Evolutionary conservation across 2,888 invertebrate genomes (phyloP), one percentile per base, ranked within the genome.

Genomic region (Drosophila leonis): DNA sequence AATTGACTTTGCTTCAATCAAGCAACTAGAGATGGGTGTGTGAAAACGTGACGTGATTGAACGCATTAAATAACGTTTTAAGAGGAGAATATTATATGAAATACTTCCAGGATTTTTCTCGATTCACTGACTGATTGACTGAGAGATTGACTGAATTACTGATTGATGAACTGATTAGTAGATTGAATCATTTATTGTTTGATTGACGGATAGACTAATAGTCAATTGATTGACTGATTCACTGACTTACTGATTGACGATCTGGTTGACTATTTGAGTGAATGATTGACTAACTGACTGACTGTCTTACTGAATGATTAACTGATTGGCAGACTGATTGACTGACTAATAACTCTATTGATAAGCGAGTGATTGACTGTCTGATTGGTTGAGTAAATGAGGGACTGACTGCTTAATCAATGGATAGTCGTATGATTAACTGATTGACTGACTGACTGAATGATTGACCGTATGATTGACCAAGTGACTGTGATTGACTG

Each of bases 1-100:
- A 78, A 78, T 78, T 72, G 66, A 63, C 78, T 51, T 57, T 42
- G 41, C 44, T 55, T 52, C 56, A 52, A 51, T 31, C 41, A 29
- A 44, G 49, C 39, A 42, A 35, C 51, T 46, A 24, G 27, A 31
- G 18, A 54, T 66, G 44, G 37, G 15, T 13, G n/a, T 46, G 37
- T 52, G 35, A 52, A 20, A 15, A 35, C 51, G 33, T 35, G 51
- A 52, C 10, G 20, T 52, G 51, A 52, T 52, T 52, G 51, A 52
- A 49, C 49, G 13, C 49, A 31, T 33, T 33, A 18, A 49, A 49
- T 49, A 18, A 8, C 18, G 7, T 4, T 7, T 20, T 18, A 1
- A 18, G 8, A 31, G 18, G 31, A 49, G 13, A 33, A 33, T 33
- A 49, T 49, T 33, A 49, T 49, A 33, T 49, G 31, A 20, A 24